These are phyloP conservation scores for Tetranychus piercei DNA, from an alignment of 2,888 invertebrate species.

Conservation along the genomic window DNA sequence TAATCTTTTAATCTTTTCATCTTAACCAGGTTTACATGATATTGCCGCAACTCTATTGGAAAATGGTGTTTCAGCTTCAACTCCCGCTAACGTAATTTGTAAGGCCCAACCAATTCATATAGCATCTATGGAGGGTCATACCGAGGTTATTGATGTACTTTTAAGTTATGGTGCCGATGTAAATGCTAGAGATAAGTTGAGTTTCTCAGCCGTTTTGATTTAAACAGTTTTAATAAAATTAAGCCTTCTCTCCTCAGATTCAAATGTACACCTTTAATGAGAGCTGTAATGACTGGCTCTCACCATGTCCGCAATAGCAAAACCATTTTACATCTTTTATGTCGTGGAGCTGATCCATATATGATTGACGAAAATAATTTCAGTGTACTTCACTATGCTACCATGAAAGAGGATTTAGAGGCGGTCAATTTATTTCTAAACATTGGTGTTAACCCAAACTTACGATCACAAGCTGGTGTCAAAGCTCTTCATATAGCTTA, in stretches of 20 bases:
- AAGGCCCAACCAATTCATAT: neutral
- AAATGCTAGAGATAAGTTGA: neutral
- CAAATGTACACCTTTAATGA: constrained; percentile 11
- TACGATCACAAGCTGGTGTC: neutral
- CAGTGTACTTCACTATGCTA: constrained; percentile 12
- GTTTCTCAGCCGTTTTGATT: neutral
- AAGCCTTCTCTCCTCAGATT: neutral
- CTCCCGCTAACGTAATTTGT: neutral
- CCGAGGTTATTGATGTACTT: neutral
- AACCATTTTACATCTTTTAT: constrained; percentile 8
- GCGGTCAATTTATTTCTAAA: constrained; percentile 11
- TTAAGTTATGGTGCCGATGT: neutral
- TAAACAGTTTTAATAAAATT: neutral
- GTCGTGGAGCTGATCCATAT: constrained; percentile 6
- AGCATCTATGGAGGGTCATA: neutral
- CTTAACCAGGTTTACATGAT: neutral
- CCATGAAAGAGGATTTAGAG: neutral
- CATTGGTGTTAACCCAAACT: constrained; percentile 11
- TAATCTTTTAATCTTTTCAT: neutral
- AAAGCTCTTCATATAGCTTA: constrained; percentile 6
- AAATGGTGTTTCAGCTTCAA: neutral
- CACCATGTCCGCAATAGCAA: neutral
- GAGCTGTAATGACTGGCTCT: constrained; percentile 11
- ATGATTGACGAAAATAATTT: neutral
- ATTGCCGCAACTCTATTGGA: neutral